These are phyloP conservation scores for Cynoglossus semilaevis DNA, from an alignment of 2,113 vertebrate genomes.

Conservation along the genomic window DNA sequence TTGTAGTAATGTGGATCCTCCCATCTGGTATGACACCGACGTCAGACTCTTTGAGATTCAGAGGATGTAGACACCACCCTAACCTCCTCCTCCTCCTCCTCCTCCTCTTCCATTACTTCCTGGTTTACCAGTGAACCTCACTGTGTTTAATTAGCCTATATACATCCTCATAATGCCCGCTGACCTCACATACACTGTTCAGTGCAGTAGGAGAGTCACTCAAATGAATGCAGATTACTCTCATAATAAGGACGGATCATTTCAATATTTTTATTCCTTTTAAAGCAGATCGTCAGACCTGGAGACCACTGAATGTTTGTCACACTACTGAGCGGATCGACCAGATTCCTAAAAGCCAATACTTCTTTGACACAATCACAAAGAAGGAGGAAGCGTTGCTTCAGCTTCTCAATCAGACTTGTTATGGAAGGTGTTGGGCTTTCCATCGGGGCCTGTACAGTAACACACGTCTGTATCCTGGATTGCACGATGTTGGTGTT, in stretches of 20 bases:
- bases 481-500: conserved; percentile 33
- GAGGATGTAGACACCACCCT: conserved; percentile 79
- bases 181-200: conserved; percentile 2
- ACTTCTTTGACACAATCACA: conserved; percentile 9
- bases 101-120: conserved; percentile 21
- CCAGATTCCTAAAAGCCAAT: conserved; percentile 16
- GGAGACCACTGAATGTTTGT: conserved; percentile 58
- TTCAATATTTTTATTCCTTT: background rate
- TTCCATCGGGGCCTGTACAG: conserved; percentile 12
- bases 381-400: conserved; percentile 14
- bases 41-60: conserved; percentile 99
- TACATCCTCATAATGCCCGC: conserved; percentile 17
- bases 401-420: conserved; percentile 16
- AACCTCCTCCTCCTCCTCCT: conserved; percentile 15
- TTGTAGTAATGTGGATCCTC: conserved; percentile 95
- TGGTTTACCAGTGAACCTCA: conserved; percentile 40
- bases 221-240: conserved; percentile 1
- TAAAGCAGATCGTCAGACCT: conserved; percentile 34
- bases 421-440: conserved; percentile 5
- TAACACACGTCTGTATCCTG: conserved; percentile 17
- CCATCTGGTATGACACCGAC: conserved; percentile 97
- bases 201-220: conserved; percentile 3
- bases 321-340: conserved; percentile 20
- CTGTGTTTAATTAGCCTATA: conserved; percentile 47
- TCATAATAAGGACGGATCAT: conserved; percentile 11